These are phyloP conservation scores for Otus sunia DNA, from an alignment of 2,113 vertebrate species.

Conservation along the genomic window DNA sequence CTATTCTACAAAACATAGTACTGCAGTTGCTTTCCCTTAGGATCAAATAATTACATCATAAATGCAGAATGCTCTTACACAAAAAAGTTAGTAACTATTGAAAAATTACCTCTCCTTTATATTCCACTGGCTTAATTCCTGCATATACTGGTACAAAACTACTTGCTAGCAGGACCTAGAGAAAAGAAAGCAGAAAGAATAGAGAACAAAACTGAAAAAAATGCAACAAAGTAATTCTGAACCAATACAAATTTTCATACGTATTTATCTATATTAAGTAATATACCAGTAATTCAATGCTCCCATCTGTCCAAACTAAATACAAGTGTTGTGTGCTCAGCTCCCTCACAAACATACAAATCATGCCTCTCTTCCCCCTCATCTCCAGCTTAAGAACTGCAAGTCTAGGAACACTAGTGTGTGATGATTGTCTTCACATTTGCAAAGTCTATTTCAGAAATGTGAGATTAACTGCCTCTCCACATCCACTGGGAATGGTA, in stretches of 20 bases:
- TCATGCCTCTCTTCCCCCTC: neutral
- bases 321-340: neutral
- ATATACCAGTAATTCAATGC: neutral
- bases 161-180: constrained; percentile 87
- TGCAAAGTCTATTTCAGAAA: neutral
- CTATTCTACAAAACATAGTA: neutral
- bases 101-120: constrained; percentile 84
- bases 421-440: neutral
- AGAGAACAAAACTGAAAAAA: neutral
- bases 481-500: neutral
- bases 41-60: neutral
- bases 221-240: neutral
- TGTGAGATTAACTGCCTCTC: neutral
- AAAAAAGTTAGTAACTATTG: neutral
- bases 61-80: neutral
- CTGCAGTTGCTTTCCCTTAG: neutral
- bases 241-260: neutral
- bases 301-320: neutral
- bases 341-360: neutral
- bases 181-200: neutral
- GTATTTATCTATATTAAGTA: neutral
- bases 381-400: neutral
- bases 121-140: constrained; percentile 84
- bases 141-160: constrained; percentile 89
- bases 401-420: neutral